Base-by-base conservation (phyloP, 2,797 vertebrate species). In the Cirrhinus molitorella region DNA sequence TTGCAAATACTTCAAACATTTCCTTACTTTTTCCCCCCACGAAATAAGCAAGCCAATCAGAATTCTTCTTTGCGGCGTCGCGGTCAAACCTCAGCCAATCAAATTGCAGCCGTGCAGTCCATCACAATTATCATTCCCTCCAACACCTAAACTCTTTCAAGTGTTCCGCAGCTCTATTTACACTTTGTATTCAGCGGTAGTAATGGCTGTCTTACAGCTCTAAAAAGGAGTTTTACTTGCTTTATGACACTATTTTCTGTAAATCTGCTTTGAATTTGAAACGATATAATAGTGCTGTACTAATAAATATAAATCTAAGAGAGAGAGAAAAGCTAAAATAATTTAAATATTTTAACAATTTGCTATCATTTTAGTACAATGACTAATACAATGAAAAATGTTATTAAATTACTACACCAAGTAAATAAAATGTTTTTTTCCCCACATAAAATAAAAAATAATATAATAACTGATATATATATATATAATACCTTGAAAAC, bases 21-120 rank as follows among this genome's bases (percentile, higher is more conserved):
- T 86, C 83, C 70, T 75, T 37, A 5, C 51, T 68, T 37, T 80
- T 43, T 71, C 28, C 72, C 28, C 72, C 13, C 72, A 77, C 23
- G 71, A 83, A 74, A 81, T n/a, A 16, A 37, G 43, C 66, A 71
- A 79, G 76, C 85, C 71, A 82, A 86, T 83, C 65, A 78, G 66
- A 70, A 70, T 19, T 51, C 80, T 19, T 10, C 66, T 16, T 59
- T 53, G 23, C 81, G 34, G 71, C 45, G 76, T 81, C 73, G 14
- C 77, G 57, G 70, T 73, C 3, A 23, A 61, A 14, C 11, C 34
- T 2, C 4, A 79, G 40, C 87, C 87, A 88, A 88, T 87, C 66
- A 68, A 28, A 81, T 43, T 34, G 12, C 23, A 49, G 31, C 11
- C 4, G 5, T 4, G 61, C 23, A 9, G 85, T 85, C 74, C 85